Conservation (phyloP, 2,888 invertebrate species). For the Andrena fulva region DNA sequence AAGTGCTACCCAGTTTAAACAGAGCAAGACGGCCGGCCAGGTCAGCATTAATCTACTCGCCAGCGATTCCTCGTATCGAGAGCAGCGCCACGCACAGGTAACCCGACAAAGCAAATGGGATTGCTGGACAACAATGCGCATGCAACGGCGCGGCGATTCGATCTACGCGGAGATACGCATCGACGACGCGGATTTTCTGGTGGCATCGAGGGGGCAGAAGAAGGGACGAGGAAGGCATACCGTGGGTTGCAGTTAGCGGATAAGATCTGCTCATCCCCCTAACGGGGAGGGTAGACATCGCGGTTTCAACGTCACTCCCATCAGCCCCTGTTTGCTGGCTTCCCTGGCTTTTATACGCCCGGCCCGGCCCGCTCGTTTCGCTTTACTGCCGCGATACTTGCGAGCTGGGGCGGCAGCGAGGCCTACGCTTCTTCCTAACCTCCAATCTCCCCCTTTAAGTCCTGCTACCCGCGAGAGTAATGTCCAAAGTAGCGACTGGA, state of each 20-base stretch:
- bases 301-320: constrained; percentile 78
- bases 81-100: constrained; percentile 46
- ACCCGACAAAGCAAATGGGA: constrained; percentile 51
- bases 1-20: not conserved
- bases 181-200: constrained; percentile 66
- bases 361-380: constrained; percentile 69
- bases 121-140: constrained; percentile 45
- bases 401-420: constrained; percentile 41
- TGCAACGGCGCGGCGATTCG: constrained; percentile 45
- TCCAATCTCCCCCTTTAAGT: not conserved
- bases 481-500: not conserved
- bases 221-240: constrained; percentile 39
- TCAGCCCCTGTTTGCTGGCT: constrained; percentile 60
- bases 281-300: constrained; percentile 68
- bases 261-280: constrained; percentile 79
- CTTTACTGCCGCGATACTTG: constrained; percentile 75
- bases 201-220: constrained; percentile 36
- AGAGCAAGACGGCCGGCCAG: not conserved
- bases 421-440: constrained; percentile 48
- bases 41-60: not conserved
- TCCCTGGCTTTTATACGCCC: constrained; percentile 72
- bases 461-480: not conserved
- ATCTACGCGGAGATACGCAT: constrained; percentile 54
- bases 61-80: not conserved
- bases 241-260: constrained; percentile 73